A percentile compares a stretch with the other conserved stretches of the same genome.
Evolutionary conservation across 2,888 invertebrate genomes (phyloP).

Genomic region (Scaptomyza caliginosa): DNA sequence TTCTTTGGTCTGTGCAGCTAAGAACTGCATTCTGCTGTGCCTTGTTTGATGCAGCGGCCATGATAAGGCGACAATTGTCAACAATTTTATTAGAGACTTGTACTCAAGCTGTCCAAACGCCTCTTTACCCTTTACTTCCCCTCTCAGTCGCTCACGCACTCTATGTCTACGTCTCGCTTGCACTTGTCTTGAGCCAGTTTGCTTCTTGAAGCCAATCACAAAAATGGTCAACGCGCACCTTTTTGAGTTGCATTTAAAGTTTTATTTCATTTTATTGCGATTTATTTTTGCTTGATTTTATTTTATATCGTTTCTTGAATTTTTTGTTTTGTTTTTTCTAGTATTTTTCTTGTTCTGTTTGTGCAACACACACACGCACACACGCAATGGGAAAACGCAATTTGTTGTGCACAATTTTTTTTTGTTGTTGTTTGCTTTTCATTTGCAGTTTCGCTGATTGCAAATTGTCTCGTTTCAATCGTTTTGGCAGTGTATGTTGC

Average conservation of each 20-base stretch:
- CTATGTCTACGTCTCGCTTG: slow-evolving; percentile 15
- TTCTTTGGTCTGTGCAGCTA: slow-evolving; percentile 42
- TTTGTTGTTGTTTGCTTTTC: slow-evolving; percentile 52
- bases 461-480: slow-evolving; percentile 74
- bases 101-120: background rate
- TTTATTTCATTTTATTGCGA: slow-evolving; percentile 63
- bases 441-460: slow-evolving; percentile 73
- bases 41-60: slow-evolving; percentile 72
- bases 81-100: slow-evolving; percentile 72
- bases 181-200: background rate
- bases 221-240: slow-evolving; percentile 71
- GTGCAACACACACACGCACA: slow-evolving; percentile 23
- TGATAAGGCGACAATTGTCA: slow-evolving; percentile 79
- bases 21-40: slow-evolving; percentile 63
- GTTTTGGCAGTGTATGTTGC: slow-evolving; percentile 62
- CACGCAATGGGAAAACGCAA: slow-evolving; percentile 70
- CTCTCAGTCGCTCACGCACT: slow-evolving; percentile 1
- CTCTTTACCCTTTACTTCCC: slow-evolving; percentile 1
- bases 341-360: slow-evolving; percentile 32
- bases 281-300: slow-evolving; percentile 51
- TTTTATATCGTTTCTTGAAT: slow-evolving; percentile 34
- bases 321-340: slow-evolving; percentile 37
- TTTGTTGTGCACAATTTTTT: slow-evolving; percentile 73
- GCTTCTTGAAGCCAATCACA: slow-evolving; percentile 73
- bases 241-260: slow-evolving; percentile 71